These are phyloP conservation scores for Meles meles DNA, from an alignment of 2,113 vertebrate species.

Conservation along the genomic window DNA sequence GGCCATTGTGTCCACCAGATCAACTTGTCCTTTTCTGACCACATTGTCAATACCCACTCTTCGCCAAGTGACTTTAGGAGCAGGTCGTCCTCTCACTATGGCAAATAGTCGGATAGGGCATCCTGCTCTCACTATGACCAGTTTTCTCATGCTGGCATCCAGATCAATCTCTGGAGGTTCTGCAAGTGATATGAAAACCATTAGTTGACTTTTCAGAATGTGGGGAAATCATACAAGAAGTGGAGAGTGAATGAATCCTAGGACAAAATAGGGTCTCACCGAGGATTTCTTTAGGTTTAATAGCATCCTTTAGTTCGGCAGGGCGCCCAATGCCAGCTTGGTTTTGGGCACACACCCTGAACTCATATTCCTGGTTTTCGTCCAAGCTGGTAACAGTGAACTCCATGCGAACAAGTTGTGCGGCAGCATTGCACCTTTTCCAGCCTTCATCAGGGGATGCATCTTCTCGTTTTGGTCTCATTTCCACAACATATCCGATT, in stretches of 20 bases:
- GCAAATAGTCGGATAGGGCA: slow-evolving; percentile 98
- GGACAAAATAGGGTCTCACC: slow-evolving; percentile 82
- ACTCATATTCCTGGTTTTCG: slow-evolving; percentile 93
- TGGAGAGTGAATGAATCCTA: not conserved
- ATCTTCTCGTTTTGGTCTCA: slow-evolving; percentile 86
- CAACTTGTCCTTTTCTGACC: slow-evolving; percentile 94
- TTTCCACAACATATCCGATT: slow-evolving; percentile 97
- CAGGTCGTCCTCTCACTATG: slow-evolving; percentile 93
- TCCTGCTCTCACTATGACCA: slow-evolving; percentile 93
- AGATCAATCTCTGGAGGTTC: slow-evolving; percentile 95
- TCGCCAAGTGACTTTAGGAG: slow-evolving; percentile 94
- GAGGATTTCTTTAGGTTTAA: slow-evolving; percentile 95
- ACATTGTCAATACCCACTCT: slow-evolving; percentile 98
- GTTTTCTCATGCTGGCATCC: slow-evolving; percentile 94
- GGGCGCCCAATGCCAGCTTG: slow-evolving; percentile 96
- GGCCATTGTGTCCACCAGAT: slow-evolving; percentile 98
- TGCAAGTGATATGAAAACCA: slow-evolving; percentile 77
- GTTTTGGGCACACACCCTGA: slow-evolving; percentile 97
- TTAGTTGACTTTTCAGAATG: slow-evolving; percentile 29
- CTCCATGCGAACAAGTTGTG: slow-evolving; percentile 92
- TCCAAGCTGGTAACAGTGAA: slow-evolving; percentile 93
- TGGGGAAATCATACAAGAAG: not conserved
- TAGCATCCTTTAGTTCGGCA: slow-evolving; percentile 90
- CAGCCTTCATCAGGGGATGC: slow-evolving; percentile 93
- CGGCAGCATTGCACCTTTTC: slow-evolving; percentile 96